These are phyloP conservation scores for Neoscelio sp. DNA, from an alignment of 2,888 invertebrate genomes.

Conservation along the genomic window DNA sequence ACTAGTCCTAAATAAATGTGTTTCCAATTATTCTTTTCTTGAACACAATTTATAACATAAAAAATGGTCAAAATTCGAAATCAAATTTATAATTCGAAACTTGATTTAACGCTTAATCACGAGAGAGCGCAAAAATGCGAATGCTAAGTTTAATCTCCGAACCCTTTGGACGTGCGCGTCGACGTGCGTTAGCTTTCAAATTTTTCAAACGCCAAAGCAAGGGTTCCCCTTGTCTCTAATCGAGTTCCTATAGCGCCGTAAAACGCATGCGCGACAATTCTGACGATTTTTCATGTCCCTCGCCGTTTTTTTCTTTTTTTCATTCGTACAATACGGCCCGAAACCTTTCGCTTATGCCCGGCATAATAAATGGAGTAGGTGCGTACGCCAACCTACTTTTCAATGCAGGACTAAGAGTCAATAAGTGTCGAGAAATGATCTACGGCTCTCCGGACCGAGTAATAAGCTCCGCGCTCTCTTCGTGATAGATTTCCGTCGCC, in stretches of 20 bases:
- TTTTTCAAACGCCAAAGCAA: constrained; percentile 63
- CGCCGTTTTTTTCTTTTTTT: constrained; percentile 30
- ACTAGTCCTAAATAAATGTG: no score
- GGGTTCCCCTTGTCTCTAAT: constrained; percentile 59
- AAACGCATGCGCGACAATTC: constrained; percentile 65
- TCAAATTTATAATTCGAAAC: constrained; percentile 49
- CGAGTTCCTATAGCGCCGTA: constrained; percentile 64
- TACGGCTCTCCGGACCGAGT: constrained; percentile 73
- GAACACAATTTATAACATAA: no score
- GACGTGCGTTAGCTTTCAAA: constrained; percentile 67
- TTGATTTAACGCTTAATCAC: constrained; percentile 65
- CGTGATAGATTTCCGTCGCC: constrained; percentile 55
- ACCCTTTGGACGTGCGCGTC: constrained; percentile 62
- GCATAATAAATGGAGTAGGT: constrained; percentile 70
- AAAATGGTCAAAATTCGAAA: constrained; percentile 10
- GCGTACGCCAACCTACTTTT: constrained; percentile 78
- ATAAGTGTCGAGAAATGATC: constrained; percentile 82
- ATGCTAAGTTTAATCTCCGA: constrained; percentile 64
- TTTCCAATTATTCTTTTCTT: no score
- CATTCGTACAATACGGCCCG: neutral
- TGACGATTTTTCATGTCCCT: constrained; percentile 62
- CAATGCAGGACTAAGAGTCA: constrained; percentile 81
- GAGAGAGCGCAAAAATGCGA: constrained; percentile 54
- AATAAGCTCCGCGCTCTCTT: constrained; percentile 71
- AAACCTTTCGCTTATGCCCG: constrained; percentile 55